Base-by-base conservation (phyloP, 1,140 invertebrate species). In the Plodia interpunctella region DNA sequence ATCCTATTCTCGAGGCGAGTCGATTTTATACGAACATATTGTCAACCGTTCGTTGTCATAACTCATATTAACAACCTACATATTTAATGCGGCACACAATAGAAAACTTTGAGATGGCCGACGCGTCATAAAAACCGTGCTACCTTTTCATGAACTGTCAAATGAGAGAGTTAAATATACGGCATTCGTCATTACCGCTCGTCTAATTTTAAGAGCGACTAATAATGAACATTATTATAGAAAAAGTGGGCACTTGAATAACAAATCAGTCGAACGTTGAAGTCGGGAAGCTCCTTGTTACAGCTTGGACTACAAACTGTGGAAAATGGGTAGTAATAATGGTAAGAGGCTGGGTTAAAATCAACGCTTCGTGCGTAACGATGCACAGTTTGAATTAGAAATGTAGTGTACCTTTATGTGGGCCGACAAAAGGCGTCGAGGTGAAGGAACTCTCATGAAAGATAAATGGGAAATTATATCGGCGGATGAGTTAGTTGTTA, bases 391-490 rank as follows among this genome's bases (percentile, higher is more conserved):
- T 83, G 83, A 86, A 88, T 88, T 80, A 80, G 69, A 80, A 88
- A 81, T 72, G 65, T 76, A 62, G 77, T 65, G 69, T 81, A 85
- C 80, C 77, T 87, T 83, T 86, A 81, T 81, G 70, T 55, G 17
- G 54, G 21, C 71, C 73, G 74, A 88, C 84, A 88, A 87, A 78
- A 82, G 80, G 6, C 62, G 58, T 10, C 18, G 78, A 81, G 84
- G 83, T 88, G 78, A 85, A 87, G 75, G 80, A 86, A 82, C 86
- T 83, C 68, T 13, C 30, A 55, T 74, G 62, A 59, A 68, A 75
- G 83, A 87, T 87, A 86, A 87, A 87, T 85, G 83, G 57, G 78
- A 84, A 86, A 87, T 88, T 83, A 88, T 87, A 88, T 87, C 79
- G 77, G 77, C 63, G 62, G 72, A 87, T 84, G 83, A 84, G 74